Conservation (phyloP, 2,113 vertebrate species). For the Vulpes vulpes region DNA sequence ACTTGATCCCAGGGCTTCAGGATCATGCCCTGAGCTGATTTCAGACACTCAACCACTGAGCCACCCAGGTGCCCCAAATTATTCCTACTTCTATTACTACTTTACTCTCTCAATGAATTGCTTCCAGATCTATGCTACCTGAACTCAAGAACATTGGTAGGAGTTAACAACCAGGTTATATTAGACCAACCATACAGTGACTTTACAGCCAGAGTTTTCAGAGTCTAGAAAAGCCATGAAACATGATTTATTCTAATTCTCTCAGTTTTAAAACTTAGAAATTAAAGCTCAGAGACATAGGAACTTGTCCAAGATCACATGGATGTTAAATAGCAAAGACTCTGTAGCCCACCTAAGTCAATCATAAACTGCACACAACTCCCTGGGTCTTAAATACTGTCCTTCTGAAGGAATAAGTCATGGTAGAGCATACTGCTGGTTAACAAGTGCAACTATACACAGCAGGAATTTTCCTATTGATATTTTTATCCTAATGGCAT, state of each 20-base stretch:
- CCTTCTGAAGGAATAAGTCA: neutral
- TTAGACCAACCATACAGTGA: neutral
- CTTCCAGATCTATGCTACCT: neutral
- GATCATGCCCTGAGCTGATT: too few species aligned
- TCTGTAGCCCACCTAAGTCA: neutral
- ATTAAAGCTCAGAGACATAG: neutral
- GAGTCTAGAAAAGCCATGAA: neutral
- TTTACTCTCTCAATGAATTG: neutral
- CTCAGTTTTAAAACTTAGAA: slow-evolving; percentile 12
- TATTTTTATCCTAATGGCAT: neutral
- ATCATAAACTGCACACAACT: neutral
- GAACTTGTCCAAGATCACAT: neutral
- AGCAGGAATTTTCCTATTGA: neutral
- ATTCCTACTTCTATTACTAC: neutral
- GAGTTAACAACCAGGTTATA: neutral
- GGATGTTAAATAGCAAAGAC: neutral
- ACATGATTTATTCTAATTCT: neutral
- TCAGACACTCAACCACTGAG: too few species aligned
- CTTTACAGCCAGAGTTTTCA: neutral
- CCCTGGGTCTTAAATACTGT: neutral
- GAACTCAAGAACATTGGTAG: neutral
- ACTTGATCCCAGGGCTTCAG: too few species aligned
- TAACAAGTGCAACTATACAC: neutral
- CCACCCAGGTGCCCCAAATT: neutral
- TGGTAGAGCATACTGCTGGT: neutral